Evolutionary conservation across 2,888 invertebrate species (phyloP).

Genomic region (Plebejus melissa): DNA sequence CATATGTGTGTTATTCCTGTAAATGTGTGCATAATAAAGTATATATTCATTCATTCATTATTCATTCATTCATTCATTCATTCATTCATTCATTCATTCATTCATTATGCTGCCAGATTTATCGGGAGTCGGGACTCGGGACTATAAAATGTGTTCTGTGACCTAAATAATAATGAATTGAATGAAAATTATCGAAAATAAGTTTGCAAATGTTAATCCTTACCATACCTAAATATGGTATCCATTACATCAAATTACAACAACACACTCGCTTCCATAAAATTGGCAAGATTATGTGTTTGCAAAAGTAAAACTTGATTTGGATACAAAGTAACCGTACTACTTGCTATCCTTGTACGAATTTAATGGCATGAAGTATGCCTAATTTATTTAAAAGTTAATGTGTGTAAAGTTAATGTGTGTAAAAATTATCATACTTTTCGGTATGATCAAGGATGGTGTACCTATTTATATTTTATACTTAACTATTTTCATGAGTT

Average conservation of each 20-base stretch:
- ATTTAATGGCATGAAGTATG: not conserved
- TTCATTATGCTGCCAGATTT: no score
- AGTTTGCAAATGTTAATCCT: not conserved
- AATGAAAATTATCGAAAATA: not conserved
- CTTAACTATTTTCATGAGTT: no score
- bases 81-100: no score
- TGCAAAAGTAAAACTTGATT: conserved; percentile 21
- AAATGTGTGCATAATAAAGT: no score
- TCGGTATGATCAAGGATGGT: no score
- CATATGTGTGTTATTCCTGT: no score
- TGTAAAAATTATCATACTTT: not conserved
- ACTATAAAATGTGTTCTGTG: not conserved
- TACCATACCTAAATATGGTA: not conserved
- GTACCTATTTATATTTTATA: no score
- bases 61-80: no score
- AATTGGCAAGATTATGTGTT: conserved; percentile 4
- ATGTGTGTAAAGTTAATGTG: not conserved
- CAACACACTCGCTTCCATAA: not conserved
- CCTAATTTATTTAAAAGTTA: not conserved
- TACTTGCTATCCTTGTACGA: conserved; percentile 9
- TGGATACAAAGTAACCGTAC: conserved; percentile 11
- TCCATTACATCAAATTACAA: not conserved
- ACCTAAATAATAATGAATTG: not conserved
- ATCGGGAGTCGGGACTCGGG: not conserved
- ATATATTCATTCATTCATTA: no score